Conservation (phyloP, 1,140 invertebrate species). For the Chymomyza costata region DNA sequence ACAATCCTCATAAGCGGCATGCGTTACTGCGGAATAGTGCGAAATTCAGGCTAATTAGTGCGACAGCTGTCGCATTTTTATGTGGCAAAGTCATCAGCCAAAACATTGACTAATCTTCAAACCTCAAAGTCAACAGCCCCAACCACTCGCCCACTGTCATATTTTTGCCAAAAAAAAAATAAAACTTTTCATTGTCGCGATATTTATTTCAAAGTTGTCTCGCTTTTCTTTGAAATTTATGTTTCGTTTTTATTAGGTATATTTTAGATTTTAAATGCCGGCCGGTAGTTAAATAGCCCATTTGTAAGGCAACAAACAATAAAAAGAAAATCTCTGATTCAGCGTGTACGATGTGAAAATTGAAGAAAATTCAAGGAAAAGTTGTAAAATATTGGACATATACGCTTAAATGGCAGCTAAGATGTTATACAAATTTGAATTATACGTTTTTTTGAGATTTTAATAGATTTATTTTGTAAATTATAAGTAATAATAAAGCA, state of each 20-base stretch:
- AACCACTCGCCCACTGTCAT: constrained; percentile 1
- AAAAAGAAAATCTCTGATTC: constrained; percentile 29
- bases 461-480: too few relatives aligned
- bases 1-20: constrained; percentile 44
- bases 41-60: constrained; percentile 9
- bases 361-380: too few relatives aligned
- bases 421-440: too few relatives aligned
- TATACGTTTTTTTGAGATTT: too few relatives aligned
- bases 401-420: too few relatives aligned
- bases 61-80: constrained; percentile 14
- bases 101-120: too few relatives aligned
- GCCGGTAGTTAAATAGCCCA: constrained; percentile 59
- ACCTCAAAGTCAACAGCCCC: constrained; percentile 26
- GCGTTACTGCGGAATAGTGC: constrained; percentile 6
- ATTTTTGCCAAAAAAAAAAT: constrained; percentile 44
- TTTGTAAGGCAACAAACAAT: constrained; percentile 27
- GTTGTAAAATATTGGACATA: too few relatives aligned
- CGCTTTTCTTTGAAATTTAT: constrained; percentile 45
- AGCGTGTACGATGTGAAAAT: too few relatives aligned
- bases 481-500: too few relatives aligned
- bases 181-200: constrained; percentile 36
- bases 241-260: constrained; percentile 45
- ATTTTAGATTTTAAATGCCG: constrained; percentile 45
- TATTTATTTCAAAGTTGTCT: constrained; percentile 39
- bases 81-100: too few relatives aligned